Conservation (phyloP, 2,113 vertebrate species). For the Corvus cornix region DNA sequence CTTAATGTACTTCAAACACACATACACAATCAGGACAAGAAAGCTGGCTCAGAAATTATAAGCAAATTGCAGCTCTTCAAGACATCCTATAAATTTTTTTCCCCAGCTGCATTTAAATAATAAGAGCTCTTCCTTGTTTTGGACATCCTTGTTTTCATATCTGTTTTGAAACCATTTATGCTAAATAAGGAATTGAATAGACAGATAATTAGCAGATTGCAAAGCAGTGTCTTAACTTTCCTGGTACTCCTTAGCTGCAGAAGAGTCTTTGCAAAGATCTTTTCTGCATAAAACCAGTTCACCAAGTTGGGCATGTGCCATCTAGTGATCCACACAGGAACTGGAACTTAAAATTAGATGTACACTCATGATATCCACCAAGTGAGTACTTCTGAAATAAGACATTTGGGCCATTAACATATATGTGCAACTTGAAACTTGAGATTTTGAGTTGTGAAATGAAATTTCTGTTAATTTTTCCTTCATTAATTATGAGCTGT, state of each 20-base stretch:
- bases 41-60: constrained; percentile 23
- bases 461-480: not conserved
- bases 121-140: not conserved
- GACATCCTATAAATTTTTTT: not conserved
- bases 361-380: too few species aligned
- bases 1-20: constrained; percentile 35
- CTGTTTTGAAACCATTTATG: constrained; percentile 6
- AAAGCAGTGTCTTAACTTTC: not conserved
- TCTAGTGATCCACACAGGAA: not conserved
- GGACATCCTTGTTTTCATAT: not conserved
- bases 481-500: not conserved
- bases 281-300: not conserved
- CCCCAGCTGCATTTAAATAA: not conserved
- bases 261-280: not conserved
- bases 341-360: not conserved
- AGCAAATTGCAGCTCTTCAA: constrained; percentile 15
- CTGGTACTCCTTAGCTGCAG: not conserved
- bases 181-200: not conserved
- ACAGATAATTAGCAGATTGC: constrained; percentile 28
- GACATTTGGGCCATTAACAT: too few species aligned
- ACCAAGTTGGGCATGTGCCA: not conserved
- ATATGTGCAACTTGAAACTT: not conserved
- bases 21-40: not conserved
- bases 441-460: too few species aligned
- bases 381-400: not conserved